Evolutionary conservation across 2,888 invertebrate genomes (phyloP).

Genomic region (Nipponacmea schrenckii): DNA sequence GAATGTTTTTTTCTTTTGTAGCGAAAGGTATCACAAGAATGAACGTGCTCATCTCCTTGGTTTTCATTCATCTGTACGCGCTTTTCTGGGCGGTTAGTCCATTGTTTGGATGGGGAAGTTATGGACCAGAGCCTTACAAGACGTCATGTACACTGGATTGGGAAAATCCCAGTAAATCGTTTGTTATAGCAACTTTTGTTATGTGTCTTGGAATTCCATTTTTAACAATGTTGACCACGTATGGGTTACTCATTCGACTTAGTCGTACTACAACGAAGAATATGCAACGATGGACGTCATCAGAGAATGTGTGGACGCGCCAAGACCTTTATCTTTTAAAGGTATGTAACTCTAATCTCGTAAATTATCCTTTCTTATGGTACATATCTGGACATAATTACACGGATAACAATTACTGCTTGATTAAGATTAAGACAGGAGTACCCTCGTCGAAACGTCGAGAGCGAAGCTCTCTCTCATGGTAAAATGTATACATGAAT

Average conservation of each 20-base stretch:
- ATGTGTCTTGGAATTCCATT: slow-evolving; percentile 31
- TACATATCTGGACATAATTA: too few species aligned
- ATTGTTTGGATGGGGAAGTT: slow-evolving; percentile 39
- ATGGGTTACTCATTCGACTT: slow-evolving; percentile 22
- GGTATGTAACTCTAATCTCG: background rate
- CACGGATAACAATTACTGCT: too few species aligned
- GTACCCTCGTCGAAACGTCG: too few species aligned
- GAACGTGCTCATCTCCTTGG: background rate
- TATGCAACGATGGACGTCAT: slow-evolving; percentile 9
- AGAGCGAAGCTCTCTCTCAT: too few species aligned
- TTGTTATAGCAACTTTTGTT: slow-evolving; percentile 31
- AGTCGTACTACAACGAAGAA: slow-evolving; percentile 2
- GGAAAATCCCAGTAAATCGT: slow-evolving; percentile 30
- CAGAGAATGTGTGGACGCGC: slow-evolving; percentile 1
- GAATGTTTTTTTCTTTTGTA: background rate
- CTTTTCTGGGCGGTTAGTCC: slow-evolving; percentile 36
- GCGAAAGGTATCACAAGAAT: background rate
- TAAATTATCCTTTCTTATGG: too few species aligned
- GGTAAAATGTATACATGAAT: too few species aligned
- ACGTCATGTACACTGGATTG: slow-evolving; percentile 37
- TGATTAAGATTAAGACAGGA: too few species aligned
- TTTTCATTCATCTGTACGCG: slow-evolving; percentile 25
- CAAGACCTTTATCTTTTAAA: slow-evolving; percentile 12
- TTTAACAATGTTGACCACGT: slow-evolving; percentile 29
- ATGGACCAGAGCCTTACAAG: slow-evolving; percentile 36